These are phyloP conservation scores for Catalaphyllia jardinei DNA, from an alignment of 64 coral and sea anemone species.

Conservation along the genomic window DNA sequence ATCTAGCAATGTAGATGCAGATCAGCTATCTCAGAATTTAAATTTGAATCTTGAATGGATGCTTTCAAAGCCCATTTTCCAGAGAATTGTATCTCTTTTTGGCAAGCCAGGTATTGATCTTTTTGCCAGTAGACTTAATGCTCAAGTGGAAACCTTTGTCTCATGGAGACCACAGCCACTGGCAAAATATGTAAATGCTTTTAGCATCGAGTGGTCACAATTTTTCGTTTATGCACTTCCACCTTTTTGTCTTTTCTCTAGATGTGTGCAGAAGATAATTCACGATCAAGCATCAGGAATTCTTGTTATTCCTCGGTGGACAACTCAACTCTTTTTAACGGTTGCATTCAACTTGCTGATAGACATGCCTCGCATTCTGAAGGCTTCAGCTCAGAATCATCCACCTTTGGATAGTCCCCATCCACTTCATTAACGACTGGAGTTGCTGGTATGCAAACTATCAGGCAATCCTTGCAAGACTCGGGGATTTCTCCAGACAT, in stretches of 20 bases:
- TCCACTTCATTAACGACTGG: not conserved
- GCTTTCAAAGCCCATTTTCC: not conserved
- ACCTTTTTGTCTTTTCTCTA: conserved; percentile 48
- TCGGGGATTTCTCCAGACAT: conserved; percentile 7
- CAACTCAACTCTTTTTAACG: conserved; percentile 30
- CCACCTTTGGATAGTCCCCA: conserved; percentile 3
- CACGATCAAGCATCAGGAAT: conserved; percentile 46
- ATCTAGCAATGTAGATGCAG: conserved; percentile 33
- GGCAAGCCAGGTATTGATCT: conserved; percentile 20
- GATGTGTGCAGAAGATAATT: conserved; percentile 51
- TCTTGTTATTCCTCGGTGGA: conserved; percentile 2
- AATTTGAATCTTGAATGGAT: conserved; percentile 10
- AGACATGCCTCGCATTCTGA: not conserved
- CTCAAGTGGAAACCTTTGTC: conserved; percentile 8
- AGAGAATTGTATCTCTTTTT: not conserved
- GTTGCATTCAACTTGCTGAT: not conserved
- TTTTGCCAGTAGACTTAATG: conserved; percentile 49
- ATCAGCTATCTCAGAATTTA: conserved; percentile 23
- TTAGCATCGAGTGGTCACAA: conserved; percentile 42
- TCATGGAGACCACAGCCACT: conserved; percentile 44
- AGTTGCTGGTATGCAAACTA: conserved; percentile 45
- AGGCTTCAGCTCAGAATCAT: conserved; percentile 7
- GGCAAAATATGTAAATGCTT: conserved; percentile 56
- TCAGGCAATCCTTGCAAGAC: conserved; percentile 37
- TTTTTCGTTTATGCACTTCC: conserved; percentile 60